phyloP scores from a whole-genome alignment of 2,113 vertebrate species.

The Alectura lathami region DNA sequence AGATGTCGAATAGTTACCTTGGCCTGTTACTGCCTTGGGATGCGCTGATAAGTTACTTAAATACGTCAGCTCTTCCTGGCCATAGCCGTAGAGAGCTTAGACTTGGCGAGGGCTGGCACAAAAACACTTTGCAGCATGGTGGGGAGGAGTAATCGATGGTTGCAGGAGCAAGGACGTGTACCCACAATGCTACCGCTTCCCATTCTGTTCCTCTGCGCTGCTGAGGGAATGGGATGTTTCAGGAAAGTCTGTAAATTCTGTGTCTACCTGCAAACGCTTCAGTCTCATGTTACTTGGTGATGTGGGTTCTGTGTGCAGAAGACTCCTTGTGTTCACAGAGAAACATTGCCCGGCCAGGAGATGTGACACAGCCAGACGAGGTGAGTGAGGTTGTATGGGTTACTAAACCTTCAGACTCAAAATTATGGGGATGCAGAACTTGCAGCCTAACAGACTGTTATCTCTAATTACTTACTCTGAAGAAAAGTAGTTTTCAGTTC shows the following conservation, averaged over 20 bases:
- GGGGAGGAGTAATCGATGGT: not conserved
- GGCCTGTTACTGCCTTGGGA: not conserved
- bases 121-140: not conserved
- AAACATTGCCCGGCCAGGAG: not conserved
- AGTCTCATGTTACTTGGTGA: not conserved
- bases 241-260: not conserved
- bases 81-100: fast-evolving
- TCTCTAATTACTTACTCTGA: not conserved
- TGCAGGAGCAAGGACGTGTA: not conserved
- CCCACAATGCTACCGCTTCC: not conserved
- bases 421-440: not conserved
- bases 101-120: not conserved
- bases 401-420: not conserved
- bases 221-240: not conserved
- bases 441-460: not conserved
- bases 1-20: not conserved
- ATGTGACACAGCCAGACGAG: not conserved
- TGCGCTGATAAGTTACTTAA: fast-evolving
- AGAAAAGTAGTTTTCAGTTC: not conserved
- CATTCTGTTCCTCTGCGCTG: not conserved
- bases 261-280: not conserved
- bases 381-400: not conserved
- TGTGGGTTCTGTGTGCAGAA: not conserved
- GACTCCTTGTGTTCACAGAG: not conserved
- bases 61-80: not conserved